phyloP scores from a whole-genome alignment of 2,888 invertebrate species.

The Tortricodes alternella region DNA sequence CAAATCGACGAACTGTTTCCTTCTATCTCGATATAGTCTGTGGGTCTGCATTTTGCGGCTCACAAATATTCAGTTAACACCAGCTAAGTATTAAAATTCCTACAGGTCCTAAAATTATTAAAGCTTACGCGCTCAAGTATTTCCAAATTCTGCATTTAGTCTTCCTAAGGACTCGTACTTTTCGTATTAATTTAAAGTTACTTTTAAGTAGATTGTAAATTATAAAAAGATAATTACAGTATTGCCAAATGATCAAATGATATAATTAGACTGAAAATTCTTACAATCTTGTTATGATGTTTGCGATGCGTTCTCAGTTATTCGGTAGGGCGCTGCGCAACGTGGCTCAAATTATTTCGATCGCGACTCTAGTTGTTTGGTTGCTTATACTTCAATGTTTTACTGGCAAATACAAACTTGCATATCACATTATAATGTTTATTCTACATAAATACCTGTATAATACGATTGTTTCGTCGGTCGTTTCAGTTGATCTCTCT shows the following conservation, averaged over 20 bases:
- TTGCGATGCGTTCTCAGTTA: conserved; percentile 42
- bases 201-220: conserved; percentile 52
- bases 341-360: conserved; percentile 57
- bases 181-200: conserved; percentile 58
- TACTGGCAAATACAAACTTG: conserved; percentile 57
- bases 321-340: conserved; percentile 40
- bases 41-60: conserved; percentile 1
- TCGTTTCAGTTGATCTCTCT: conserved; percentile 73
- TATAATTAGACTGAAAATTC: conserved; percentile 77
- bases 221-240: conserved; percentile 66
- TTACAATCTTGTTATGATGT: conserved; percentile 54
- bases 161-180: conserved; percentile 70
- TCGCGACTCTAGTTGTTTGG: conserved; percentile 36
- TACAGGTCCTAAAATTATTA: conserved; percentile 30
- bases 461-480: conserved; percentile 49
- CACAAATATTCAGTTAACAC: conserved; percentile 20
- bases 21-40: no score
- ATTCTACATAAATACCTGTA: conserved; percentile 37
- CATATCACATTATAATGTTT: conserved; percentile 65
- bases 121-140: conserved; percentile 24
- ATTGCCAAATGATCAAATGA: conserved; percentile 80
- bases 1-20: no score
- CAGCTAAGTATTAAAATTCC: conserved; percentile 10
- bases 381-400: conserved; percentile 41
- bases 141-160: conserved; percentile 51